Evolutionary conservation across 2,113 vertebrate species (phyloP).

Genomic region (Chaetura pelagica): DNA sequence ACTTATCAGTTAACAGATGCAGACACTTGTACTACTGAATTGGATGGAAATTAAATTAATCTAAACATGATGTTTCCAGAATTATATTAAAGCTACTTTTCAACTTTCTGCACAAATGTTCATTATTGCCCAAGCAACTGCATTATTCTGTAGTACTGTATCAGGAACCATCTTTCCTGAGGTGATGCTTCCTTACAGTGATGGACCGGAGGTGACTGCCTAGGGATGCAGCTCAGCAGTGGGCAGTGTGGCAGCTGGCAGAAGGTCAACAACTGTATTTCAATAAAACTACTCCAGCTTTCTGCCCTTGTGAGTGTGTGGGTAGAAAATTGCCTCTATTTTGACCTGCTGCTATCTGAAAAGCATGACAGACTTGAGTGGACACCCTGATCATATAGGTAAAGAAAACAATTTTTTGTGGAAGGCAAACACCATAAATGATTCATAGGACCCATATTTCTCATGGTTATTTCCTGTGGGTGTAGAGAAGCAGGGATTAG

Average conservation of each 20-base stretch:
- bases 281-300: neutral
- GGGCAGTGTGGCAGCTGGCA: neutral
- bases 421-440: conserved; percentile 59
- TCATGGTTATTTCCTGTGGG: conserved; percentile 70
- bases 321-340: neutral
- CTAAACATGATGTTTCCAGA: conserved; percentile 23
- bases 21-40: neutral
- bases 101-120: conserved; percentile 2
- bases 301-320: neutral
- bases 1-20: neutral
- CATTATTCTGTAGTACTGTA: neutral
- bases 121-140: neutral
- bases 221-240: neutral
- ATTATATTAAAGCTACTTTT: conserved; percentile 31
- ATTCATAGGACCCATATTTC: conserved; percentile 57
- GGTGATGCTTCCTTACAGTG: neutral
- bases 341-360: conserved; percentile 20
- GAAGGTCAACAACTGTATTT: neutral
- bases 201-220: neutral
- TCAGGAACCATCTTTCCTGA: neutral
- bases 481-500: conserved; percentile 61
- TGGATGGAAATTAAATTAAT: conserved; percentile 20
- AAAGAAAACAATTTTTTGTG: conserved; percentile 63
- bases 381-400: conserved; percentile 30
- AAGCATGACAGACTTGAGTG: conserved; percentile 56